Base-by-base conservation (phyloP, 2,113 vertebrate genomes). In the Balaenoptera acutorostrata region DNA sequence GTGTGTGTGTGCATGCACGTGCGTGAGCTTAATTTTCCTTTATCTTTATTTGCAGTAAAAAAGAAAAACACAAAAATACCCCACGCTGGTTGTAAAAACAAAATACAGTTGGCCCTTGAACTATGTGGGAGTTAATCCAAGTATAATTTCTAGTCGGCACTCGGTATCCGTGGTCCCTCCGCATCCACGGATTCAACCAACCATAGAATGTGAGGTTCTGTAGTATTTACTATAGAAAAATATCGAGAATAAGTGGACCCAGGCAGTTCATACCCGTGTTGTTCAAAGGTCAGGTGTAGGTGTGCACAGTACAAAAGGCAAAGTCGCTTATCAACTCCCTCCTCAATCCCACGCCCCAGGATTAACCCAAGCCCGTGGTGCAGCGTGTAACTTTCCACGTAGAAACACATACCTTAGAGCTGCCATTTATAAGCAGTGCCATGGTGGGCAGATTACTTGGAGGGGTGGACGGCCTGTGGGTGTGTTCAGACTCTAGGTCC, bases 1-100 rank as follows among this genome's bases (percentile, higher is more conserved):
- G 49, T 15, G 49, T 14, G 1, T 0, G 49, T 15, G 49, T 0
- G 14, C 14, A 13, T 0, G 49, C 49, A 52, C 15, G 4, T 55
- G 2, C 4, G 5, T 36, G 10, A 64, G 74, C 27, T 80, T 33
- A 33, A 44, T 41, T 90, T 64, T 69, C 52, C 80, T 85, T 80
- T 86, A 49, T 59, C 14, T 20, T 63, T 12, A 64, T 90, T 81
- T 92, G 82, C 29, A n/a, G 63, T 72, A 55, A 55, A 52, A 52
- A 52, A 52, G 52, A 52, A 52, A 71, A 17, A 18, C 61, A 57
- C 14, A 33, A 72, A 89, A 88, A 20, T n/a, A 69, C 57, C 10
- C 23, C 21, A 74, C 3, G 14, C n/a, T 63, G 10, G 59, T 6
- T 39, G 29, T 57, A 57, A 80, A 68, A 72, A 85, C 66, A 72